Evolutionary conservation across 2,797 vertebrate genomes (phyloP).

Genomic region (Smutsia temminckii): DNA sequence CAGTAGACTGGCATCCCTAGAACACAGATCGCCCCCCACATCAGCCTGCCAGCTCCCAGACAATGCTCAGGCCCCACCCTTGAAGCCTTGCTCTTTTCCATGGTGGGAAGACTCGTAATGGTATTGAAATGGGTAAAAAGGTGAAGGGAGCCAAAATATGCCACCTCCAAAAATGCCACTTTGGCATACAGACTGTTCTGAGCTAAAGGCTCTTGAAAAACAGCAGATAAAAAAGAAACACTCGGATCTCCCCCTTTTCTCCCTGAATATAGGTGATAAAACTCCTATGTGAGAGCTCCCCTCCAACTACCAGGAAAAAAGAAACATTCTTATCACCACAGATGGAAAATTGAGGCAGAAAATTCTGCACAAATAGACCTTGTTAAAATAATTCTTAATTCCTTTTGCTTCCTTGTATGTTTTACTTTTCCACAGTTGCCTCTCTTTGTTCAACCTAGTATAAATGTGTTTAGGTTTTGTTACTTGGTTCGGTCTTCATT

Average conservation of each 20-base stretch:
- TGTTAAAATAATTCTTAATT: constrained; percentile 40
- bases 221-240: background rate
- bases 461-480: background rate
- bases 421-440: background rate
- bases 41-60: background rate
- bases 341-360: background rate
- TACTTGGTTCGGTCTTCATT: background rate
- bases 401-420: background rate
- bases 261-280: background rate
- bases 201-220: background rate
- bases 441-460: background rate
- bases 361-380: constrained; percentile 10
- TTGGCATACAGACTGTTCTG: background rate
- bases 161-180: background rate
- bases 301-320: background rate
- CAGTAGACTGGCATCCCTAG: background rate
- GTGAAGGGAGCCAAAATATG: background rate
- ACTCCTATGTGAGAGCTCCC: background rate
- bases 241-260: background rate
- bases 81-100: constrained; percentile 16
- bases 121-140: background rate
- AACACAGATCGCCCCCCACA: background rate
- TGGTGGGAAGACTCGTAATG: background rate
- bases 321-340: background rate
- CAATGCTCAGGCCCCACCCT: background rate